Percentiles rank a stretch among this genome's conserved stretches.
These are phyloP conservation scores for Exephanes ischioxanthus DNA, from an alignment of 2,888 invertebrate genomes.

Conservation along the genomic window DNA sequence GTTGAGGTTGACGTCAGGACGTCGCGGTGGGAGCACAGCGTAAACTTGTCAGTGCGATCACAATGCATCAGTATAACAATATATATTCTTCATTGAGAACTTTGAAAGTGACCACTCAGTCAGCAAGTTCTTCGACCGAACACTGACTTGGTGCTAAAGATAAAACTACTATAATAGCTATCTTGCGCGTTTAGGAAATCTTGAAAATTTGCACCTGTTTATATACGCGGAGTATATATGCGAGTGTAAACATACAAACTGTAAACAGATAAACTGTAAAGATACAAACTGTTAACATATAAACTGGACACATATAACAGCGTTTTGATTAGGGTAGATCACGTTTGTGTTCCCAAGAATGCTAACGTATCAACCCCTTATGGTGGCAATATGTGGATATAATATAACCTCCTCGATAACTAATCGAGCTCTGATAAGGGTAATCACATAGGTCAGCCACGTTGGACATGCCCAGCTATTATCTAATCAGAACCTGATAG, in stretches of 20 bases:
- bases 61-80: not conserved
- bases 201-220: no score
- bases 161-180: no score
- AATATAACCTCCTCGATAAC: not conserved
- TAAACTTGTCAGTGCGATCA: not conserved
- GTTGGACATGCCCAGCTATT: not conserved
- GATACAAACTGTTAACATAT: no score
- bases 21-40: not conserved
- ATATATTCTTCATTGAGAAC: not conserved
- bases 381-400: not conserved
- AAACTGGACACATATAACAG: not conserved
- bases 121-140: no score
- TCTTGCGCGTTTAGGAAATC: no score
- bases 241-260: no score
- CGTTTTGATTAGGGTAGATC: not conserved
- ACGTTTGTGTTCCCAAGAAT: not conserved
- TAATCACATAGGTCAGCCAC: not conserved
- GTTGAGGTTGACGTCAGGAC: not conserved
- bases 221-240: no score
- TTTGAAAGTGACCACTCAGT: not conserved
- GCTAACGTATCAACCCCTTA: not conserved
- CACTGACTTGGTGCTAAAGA: no score
- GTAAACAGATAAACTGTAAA: no score
- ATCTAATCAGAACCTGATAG: not conserved
- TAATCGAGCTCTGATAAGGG: not conserved